phyloP scores from a whole-genome alignment of 2,797 vertebrate species.

The Amniataba percoides region DNA sequence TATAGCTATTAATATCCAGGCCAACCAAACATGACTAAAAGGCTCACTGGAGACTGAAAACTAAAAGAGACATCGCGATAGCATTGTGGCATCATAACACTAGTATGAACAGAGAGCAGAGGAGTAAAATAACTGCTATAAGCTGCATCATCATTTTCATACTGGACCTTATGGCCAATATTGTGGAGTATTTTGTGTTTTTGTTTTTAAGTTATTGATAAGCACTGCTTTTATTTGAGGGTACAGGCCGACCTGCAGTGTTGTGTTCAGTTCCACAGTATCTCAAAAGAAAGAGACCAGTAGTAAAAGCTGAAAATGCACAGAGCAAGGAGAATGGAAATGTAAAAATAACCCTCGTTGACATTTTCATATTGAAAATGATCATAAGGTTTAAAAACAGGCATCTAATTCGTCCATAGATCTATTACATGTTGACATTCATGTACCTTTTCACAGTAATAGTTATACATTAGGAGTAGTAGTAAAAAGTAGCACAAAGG shows the following conservation, averaged over 20 bases:
- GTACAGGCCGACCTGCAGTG: not conserved
- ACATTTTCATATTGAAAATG: not conserved
- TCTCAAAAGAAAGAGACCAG: not conserved
- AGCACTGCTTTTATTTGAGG: conserved; percentile 35
- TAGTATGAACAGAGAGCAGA: conserved; percentile 44
- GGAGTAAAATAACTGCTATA: conserved; percentile 38
- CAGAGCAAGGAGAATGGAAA: not conserved
- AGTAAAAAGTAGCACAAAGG: too few species aligned
- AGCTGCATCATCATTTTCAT: conserved; percentile 59
- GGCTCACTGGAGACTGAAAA: conserved; percentile 50
- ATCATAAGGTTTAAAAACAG: not conserved
- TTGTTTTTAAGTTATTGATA: conserved; percentile 64
- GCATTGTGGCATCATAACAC: conserved; percentile 65
- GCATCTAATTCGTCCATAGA: not conserved
- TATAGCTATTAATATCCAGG: conserved; percentile 64
- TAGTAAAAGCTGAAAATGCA: not conserved
- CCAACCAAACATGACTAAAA: conserved; percentile 47
- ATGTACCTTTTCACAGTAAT: not conserved
- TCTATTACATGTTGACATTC: not conserved
- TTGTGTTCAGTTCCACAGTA: not conserved
- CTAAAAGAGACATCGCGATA: conserved; percentile 65
- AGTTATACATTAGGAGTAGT: too few species aligned
- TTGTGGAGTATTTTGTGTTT: conserved; percentile 30
- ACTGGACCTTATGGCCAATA: conserved; percentile 36
- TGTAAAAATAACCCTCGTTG: not conserved